A percentile compares a stretch with the other conserved stretches of the same genome.
phyloP scores from a whole-genome alignment of 92 coral and sea anemone species.

The Zoanthus sansibaricus region DNA sequence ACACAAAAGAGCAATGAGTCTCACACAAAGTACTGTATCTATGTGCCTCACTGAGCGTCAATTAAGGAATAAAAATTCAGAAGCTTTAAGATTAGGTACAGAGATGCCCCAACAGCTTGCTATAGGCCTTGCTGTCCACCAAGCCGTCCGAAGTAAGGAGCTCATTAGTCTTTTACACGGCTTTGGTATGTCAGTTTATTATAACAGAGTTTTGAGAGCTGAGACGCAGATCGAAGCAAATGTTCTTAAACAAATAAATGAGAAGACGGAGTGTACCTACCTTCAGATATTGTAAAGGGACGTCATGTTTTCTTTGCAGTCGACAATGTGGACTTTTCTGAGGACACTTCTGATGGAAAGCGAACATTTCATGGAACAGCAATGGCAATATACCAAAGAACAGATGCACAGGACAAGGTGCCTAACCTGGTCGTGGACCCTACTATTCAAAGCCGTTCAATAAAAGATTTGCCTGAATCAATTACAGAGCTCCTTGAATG shows the following conservation, averaged over 20 bases:
- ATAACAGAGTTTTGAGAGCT: constrained; percentile 65
- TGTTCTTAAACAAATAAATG: constrained; percentile 60
- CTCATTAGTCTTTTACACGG: constrained; percentile 56
- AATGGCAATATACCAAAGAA: constrained; percentile 67
- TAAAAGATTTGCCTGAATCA: constrained; percentile 65
- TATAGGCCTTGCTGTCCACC: constrained; percentile 56
- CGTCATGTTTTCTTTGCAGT: constrained; percentile 66
- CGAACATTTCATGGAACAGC: constrained; percentile 74
- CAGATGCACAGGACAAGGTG: constrained; percentile 45
- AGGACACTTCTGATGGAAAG: constrained; percentile 62
- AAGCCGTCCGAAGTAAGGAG: constrained; percentile 50
- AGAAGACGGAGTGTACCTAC: constrained; percentile 62
- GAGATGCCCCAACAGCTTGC: constrained; percentile 68
- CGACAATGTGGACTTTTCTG: constrained; percentile 58
- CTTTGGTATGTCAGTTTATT: constrained; percentile 64
- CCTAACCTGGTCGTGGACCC: constrained; percentile 50
- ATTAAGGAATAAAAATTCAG: constrained; percentile 51
- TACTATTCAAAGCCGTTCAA: constrained; percentile 52
- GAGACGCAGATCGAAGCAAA: constrained; percentile 50
- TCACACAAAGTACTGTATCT: constrained; percentile 47
- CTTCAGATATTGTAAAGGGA: constrained; percentile 66
- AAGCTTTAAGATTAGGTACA: constrained; percentile 25
- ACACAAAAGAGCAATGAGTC: constrained; percentile 46
- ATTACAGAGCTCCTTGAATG: constrained; percentile 63
- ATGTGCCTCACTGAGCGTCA: constrained; percentile 65